Conservation (phyloP, 1,140 invertebrate species). For the Panulirus ornatus region DNA sequence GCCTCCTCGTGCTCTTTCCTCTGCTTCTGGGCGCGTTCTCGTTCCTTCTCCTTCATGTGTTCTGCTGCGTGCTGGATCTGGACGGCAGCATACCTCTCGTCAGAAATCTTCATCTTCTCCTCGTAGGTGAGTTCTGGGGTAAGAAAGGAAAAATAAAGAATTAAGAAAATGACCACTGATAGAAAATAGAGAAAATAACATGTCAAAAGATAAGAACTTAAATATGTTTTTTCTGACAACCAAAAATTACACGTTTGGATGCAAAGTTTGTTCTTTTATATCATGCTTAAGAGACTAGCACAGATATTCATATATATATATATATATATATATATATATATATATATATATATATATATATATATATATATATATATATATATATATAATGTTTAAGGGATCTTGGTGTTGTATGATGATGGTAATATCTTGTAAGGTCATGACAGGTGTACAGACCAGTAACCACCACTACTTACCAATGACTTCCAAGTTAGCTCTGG, state of each 20-base stretch:
- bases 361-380: neutral
- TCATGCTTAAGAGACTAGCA: too few relatives aligned
- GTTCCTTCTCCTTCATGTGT: slow-evolving; percentile 74
- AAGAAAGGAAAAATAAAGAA: too few relatives aligned
- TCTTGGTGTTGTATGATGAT: neutral
- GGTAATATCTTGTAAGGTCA: neutral
- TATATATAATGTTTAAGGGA: too few relatives aligned
- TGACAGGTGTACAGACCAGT: too few relatives aligned
- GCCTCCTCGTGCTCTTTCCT: slow-evolving; percentile 71
- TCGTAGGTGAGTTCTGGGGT: slow-evolving; percentile 74
- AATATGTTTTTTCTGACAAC: too few relatives aligned
- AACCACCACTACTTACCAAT: slow-evolving; percentile 79
- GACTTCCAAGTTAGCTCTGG: slow-evolving; percentile 88
- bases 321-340: neutral
- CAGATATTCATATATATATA: neutral
- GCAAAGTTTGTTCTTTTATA: too few relatives aligned
- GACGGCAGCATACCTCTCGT: slow-evolving; percentile 74
- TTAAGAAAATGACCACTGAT: too few relatives aligned
- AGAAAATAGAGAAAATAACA: too few relatives aligned
- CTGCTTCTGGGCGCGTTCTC: slow-evolving; percentile 64
- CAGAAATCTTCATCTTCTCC: slow-evolving; percentile 73
- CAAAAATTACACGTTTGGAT: too few relatives aligned
- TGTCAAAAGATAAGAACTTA: too few relatives aligned
- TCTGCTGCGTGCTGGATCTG: slow-evolving; percentile 74
- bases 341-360: neutral